A percentile compares a stretch with the other conserved stretches of the same genome.
Evolutionary conservation across 2,888 invertebrate genomes (phyloP).

Genomic region (Crioceris asparagi): DNA sequence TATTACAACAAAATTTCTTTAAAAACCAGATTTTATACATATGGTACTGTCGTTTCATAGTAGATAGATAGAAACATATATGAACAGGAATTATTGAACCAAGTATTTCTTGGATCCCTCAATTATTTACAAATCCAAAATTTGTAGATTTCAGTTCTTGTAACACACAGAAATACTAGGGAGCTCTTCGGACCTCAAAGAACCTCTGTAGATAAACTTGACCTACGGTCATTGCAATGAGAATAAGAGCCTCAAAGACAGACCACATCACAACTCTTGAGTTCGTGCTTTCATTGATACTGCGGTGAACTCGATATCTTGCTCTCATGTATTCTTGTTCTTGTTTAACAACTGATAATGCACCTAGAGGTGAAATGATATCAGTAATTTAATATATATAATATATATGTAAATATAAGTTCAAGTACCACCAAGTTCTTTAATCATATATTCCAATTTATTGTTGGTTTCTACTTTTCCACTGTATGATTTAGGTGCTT

Average conservation of each 20-base stretch:
- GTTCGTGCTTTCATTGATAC: constrained; percentile 98
- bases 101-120: too few relatives aligned
- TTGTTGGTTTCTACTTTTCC: constrained; percentile 57
- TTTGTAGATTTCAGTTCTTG: not conserved
- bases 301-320: constrained; percentile 89
- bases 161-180: constrained; percentile 44
- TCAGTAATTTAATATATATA: not conserved
- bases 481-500: constrained; percentile 51
- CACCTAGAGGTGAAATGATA: constrained; percentile 48
- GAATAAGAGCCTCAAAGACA: constrained; percentile 90
- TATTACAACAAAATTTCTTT: too few relatives aligned
- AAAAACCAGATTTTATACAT: too few relatives aligned
- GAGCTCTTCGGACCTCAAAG: constrained; percentile 97
- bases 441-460: constrained; percentile 95
- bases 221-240: constrained; percentile 91
- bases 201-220: constrained; percentile 98
- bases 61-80: too few relatives aligned
- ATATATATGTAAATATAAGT: not conserved
- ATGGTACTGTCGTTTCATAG: too few relatives aligned
- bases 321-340: constrained; percentile 99
- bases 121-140: not conserved
- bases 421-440: constrained; percentile 60
- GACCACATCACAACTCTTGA: constrained; percentile 97
- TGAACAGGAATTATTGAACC: too few relatives aligned
- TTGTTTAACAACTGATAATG: constrained; percentile 86